Evolutionary conservation across 35 echinoderm and acorn worm species (phyloP), one percentile per base, ranked within the genome.

Genomic region (Acanthaster planci): DNA sequence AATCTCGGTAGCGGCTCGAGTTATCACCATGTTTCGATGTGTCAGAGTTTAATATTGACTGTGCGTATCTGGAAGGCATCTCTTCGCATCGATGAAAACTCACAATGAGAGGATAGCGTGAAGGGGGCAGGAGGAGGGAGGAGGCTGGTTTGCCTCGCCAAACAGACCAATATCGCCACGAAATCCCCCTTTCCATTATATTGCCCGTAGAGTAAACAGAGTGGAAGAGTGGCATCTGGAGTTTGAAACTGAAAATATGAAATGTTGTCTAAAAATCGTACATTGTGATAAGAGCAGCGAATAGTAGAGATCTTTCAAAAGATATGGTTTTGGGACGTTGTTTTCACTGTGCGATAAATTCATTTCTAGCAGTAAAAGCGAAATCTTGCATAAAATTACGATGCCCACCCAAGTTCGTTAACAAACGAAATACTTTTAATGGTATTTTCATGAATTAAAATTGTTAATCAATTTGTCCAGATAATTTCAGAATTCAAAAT

Each of bases 21-120:
- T 47, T 47, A 47, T 47, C 42, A 47, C 42, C 64, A 29, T 26
- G 57, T 36, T 29, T 72, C 5, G 14, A 21, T 9, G 7, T 34
- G 64, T 72, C 10, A 31, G 22, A 29, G 64, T 72, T 72, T 72
- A 72, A 72, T 72, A 31, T 72, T 72, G 64, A 72, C 64, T 72
- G 21, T 72, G 30, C 30, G 9, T 72, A 72, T 26, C 64, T 23
- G 6, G 1, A 35, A 34, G 64, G 29, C 34, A 72, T 72, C 64
- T 72, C 10, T 29, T 3, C 30, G 64, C 26, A 31, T 34, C 3
- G 30, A 29, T 31, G 64, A 34, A 21, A 10, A 26, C 22, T 14
- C 23, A 72, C 64, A 72, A 6, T 47, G 42, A 72, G 30, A 29
- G 30, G 26, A 72, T 34, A 72, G 23, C 64, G 34, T 72, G 64